Base-by-base conservation (phyloP, 64 coral and sea anemone species). In the Actinia tenebrosa region DNA sequence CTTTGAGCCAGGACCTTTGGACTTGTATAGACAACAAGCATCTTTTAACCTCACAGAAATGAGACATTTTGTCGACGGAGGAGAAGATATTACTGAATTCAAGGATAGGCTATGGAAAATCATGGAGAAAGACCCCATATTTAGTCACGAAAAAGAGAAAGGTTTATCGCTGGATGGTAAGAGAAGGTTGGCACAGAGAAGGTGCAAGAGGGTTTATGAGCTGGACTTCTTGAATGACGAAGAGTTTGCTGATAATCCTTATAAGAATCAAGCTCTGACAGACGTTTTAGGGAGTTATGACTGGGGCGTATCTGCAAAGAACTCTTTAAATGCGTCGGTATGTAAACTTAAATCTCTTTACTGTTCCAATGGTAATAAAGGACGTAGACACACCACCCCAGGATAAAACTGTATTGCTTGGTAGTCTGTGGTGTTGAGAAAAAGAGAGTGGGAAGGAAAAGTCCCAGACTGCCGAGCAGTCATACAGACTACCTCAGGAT, bases 21-120 rank as follows among this genome's bases (percentile, higher is more conserved):
- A 98, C 44, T 17, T 64, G n/a, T 98, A 92, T 84, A 85, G 96
- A 8, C 88, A 84, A 52, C 85, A 92, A 42, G 90, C 96, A 15
- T 71, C 92, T 3, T 98, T 98, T 78, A 72, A 98, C 80, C 91
- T 90, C 80, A 89, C 84, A 71, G 85, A 95, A 82, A 92, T 98
- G 96, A 90, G 87, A 94, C 56, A 84, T 20, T 95, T 98, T 82
- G 46, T 98, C 11, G 93, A 98, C 63, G 96, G 96, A 16, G 94
- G 91, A 16, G 84, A 94, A 30, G 93, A 98, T 86, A 86, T 92
- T 8, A 89, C 89, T 26, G 54, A 87, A 88, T 86, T 89, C 61
- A 94, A 98, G 79, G 60, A 98, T 7, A 69, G 84, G 22, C 42
- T 98, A 18, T 98, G 96, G 96, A 83, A 62, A 62, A 90, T 83